phyloP scores from a whole-genome alignment of 1,140 invertebrate genomes.

The Aphelinus certus region DNA sequence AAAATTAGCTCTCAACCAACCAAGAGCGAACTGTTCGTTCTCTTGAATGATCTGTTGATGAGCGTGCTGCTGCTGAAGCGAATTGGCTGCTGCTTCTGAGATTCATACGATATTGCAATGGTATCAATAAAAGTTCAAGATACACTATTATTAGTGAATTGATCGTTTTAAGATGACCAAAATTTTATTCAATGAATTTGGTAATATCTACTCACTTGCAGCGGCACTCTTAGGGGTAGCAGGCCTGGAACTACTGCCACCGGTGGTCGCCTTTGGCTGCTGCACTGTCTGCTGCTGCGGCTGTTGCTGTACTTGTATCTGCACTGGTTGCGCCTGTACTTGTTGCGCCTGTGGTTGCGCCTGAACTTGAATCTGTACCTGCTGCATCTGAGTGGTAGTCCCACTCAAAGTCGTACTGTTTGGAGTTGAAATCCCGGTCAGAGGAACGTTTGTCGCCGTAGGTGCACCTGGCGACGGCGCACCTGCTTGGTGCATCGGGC shows the following conservation, averaged over 20 bases:
- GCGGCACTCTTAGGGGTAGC: slow-evolving; percentile 34
- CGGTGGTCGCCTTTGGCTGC: slow-evolving; percentile 43
- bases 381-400: slow-evolving; percentile 11
- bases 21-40: slow-evolving; percentile 83
- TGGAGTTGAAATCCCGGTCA: slow-evolving; percentile 32
- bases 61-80: slow-evolving; percentile 69
- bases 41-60: slow-evolving; percentile 73
- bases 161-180: too few species aligned
- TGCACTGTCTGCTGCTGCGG: slow-evolving; percentile 30
- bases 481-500: neutral
- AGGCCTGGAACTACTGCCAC: slow-evolving; percentile 43
- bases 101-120: neutral
- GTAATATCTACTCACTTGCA: slow-evolving; percentile 24
- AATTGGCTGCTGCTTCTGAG: slow-evolving; percentile 53
- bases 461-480: neutral
- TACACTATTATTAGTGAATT: too few species aligned
- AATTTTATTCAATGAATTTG: too few species aligned
- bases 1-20: slow-evolving; percentile 82
- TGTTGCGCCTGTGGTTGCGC: slow-evolving; percentile 37
- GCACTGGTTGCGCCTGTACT: slow-evolving; percentile 18
- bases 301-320: neutral
- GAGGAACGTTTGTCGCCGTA: slow-evolving; percentile 12
- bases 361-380: slow-evolving; percentile 11
- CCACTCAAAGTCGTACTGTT: slow-evolving; percentile 24
- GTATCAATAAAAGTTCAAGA: too few species aligned